Evolutionary conservation across 2,888 invertebrate species (phyloP), one percentile per base, ranked within the genome.

Genomic region (Rhingia rostrata): DNA sequence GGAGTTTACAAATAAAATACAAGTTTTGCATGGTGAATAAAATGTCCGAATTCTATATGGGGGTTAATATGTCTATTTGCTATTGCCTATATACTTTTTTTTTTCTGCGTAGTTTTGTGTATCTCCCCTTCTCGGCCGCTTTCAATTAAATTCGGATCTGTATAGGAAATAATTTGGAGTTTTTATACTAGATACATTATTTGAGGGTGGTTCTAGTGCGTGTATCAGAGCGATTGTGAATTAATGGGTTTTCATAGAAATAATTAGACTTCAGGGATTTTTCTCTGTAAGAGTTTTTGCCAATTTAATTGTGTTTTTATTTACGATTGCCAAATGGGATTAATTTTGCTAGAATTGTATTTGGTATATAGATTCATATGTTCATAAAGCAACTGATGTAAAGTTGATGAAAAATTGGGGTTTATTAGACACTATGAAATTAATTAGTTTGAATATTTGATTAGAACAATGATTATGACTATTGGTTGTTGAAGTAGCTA

Each of bases 241-340:
- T 75, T 75, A 75, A 75, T 75, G 58, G 75, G n/a, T 66, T 60
- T 75, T 37, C 45, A 54, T 60, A 75, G 66, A 66, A 66, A 75
- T 75, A 66, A 75, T 67, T 66, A 53, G 75, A 49, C 60, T 73
- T 66, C 45, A 60, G 60, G 75, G 67, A 43, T 54, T 75, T 66
- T 22, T 66, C n/a, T 43, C 22, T 51, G 37, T 30, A 33, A 14
- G 43, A 43, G 6, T 51, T 51, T 41, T 60, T 9, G 32, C 33
- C 9, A 9, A 4, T 12, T 60, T 4, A 49, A 2, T 51, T 58
- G 32, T 35, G 30, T 39, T 35, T 49, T 37, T 41, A 47, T 39
- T 74, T 58, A 14, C 51, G 51, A 75, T 75, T 60, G 14, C 66
- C 60, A 60, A 22, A 7, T 60, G 75, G 66, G 67, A 75, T 67